phyloP scores from a whole-genome alignment of 2,888 invertebrate genomes.

The Caenorhabditis sp. region DNA sequence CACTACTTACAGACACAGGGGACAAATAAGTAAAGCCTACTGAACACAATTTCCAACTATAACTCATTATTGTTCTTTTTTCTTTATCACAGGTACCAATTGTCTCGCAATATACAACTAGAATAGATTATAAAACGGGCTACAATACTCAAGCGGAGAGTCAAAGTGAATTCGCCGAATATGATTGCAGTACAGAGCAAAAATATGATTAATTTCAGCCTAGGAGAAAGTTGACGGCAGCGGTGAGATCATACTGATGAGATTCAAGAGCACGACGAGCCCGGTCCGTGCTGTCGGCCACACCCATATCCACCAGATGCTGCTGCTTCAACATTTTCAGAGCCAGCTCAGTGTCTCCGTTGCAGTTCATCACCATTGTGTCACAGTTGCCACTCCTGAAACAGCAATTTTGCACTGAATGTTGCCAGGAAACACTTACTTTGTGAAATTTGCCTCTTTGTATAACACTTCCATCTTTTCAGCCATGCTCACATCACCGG shows the following conservation, averaged over 20 bases:
- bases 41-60: too few relatives aligned
- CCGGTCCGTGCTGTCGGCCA: background rate
- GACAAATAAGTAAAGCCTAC: too few relatives aligned
- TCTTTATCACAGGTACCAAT: too few relatives aligned
- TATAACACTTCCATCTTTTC: slow-evolving; percentile 67
- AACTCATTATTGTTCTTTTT: too few relatives aligned
- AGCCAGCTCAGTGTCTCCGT: slow-evolving; percentile 62
- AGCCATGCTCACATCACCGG: slow-evolving; percentile 23
- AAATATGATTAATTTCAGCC: slow-evolving; percentile 10
- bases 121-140: too few relatives aligned
- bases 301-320: slow-evolving; percentile 48
- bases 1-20: too few relatives aligned
- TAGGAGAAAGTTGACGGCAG: slow-evolving; percentile 43
- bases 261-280: slow-evolving; percentile 33
- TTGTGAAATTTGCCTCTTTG: slow-evolving; percentile 64
- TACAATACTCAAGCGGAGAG: too few relatives aligned
- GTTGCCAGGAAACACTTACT: slow-evolving; percentile 36
- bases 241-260: slow-evolving; percentile 44
- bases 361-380: slow-evolving; percentile 59
- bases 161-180: too few relatives aligned
- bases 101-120: too few relatives aligned
- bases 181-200: background rate
- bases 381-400: slow-evolving; percentile 65
- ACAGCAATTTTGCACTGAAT: slow-evolving; percentile 1
- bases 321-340: slow-evolving; percentile 64